Percentiles rank a stretch among this genome's conserved stretches.
phyloP scores from a whole-genome alignment of 2,888 invertebrate species.

The Glyphotaelius pellucidus region DNA sequence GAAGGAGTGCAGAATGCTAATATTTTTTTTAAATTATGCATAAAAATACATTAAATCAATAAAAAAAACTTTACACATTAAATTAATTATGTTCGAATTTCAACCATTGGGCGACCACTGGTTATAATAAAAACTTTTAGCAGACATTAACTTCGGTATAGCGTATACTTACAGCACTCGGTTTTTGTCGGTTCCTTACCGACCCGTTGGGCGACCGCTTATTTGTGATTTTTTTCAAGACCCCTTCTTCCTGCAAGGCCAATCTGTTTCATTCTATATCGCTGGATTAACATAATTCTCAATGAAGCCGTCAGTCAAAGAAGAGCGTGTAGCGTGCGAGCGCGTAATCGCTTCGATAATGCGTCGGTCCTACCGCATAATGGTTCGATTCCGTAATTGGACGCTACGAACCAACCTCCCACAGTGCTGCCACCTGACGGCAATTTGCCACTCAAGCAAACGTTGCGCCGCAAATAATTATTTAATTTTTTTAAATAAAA shows the following conservation, averaged over 20 bases:
- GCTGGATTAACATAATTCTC: background rate
- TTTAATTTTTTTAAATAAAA: background rate
- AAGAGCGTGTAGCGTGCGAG: background rate
- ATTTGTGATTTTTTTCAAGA: too few relatives aligned
- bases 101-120: too few relatives aligned
- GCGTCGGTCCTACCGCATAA: conserved; percentile 2
- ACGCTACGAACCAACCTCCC: background rate
- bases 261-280: background rate
- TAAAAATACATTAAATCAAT: too few relatives aligned
- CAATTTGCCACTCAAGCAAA: background rate
- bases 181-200: too few relatives aligned
- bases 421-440: conserved; percentile 10
- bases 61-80: too few relatives aligned
- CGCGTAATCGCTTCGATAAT: background rate
- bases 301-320: background rate
- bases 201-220: too few relatives aligned
- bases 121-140: too few relatives aligned
- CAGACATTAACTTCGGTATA: too few relatives aligned
- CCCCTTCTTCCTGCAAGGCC: background rate
- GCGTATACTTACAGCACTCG: too few relatives aligned
- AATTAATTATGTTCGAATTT: too few relatives aligned
- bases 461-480: background rate
- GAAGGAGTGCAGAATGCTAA: too few relatives aligned
- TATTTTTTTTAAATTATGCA: too few relatives aligned
- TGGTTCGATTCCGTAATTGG: conserved; percentile 13